These are phyloP conservation scores for Morpho helenor DNA, from an alignment of 2,888 invertebrate genomes.

Conservation along the genomic window DNA sequence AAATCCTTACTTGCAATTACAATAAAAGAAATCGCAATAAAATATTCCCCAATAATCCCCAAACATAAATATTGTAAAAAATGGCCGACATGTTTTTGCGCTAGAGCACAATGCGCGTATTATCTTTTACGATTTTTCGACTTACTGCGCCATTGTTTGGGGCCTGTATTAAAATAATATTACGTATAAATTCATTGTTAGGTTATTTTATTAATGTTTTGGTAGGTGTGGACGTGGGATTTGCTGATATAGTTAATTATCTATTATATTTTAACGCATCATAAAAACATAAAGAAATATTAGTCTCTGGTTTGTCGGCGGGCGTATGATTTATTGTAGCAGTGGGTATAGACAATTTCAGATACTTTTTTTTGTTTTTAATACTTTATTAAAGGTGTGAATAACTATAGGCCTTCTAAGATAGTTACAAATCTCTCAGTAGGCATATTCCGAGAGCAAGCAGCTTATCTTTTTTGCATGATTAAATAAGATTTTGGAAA, in stretches of 20 bases:
- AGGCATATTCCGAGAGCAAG: too few species aligned
- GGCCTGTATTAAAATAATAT: slow-evolving; percentile 15
- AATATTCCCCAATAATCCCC: slow-evolving; percentile 20
- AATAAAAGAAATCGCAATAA: slow-evolving; percentile 19
- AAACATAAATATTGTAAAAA: slow-evolving; percentile 21
- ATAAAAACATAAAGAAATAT: slow-evolving; percentile 2
- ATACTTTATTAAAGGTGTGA: too few species aligned
- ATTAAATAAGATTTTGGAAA: too few species aligned
- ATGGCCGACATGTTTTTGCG: slow-evolving; percentile 15
- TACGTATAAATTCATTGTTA: slow-evolving; percentile 14
- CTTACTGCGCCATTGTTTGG: slow-evolving; percentile 19
- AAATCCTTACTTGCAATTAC: slow-evolving; percentile 17
- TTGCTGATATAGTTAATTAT: slow-evolving; percentile 24
- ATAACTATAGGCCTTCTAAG: too few species aligned
- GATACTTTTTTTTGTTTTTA: too few species aligned
- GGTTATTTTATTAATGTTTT: slow-evolving; percentile 32
- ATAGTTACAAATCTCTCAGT: too few species aligned
- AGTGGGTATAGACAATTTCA: too few species aligned
- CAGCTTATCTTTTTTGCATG: too few species aligned
- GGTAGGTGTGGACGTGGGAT: slow-evolving; percentile 30
- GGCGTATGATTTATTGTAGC: neutral
- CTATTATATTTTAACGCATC: slow-evolving; percentile 7
- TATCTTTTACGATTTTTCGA: slow-evolving; percentile 25
- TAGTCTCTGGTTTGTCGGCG: neutral
- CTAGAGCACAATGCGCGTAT: slow-evolving; percentile 18